These are phyloP conservation scores for Pitangus sulphuratus DNA, from an alignment of 2,797 vertebrate species.

Conservation along the genomic window DNA sequence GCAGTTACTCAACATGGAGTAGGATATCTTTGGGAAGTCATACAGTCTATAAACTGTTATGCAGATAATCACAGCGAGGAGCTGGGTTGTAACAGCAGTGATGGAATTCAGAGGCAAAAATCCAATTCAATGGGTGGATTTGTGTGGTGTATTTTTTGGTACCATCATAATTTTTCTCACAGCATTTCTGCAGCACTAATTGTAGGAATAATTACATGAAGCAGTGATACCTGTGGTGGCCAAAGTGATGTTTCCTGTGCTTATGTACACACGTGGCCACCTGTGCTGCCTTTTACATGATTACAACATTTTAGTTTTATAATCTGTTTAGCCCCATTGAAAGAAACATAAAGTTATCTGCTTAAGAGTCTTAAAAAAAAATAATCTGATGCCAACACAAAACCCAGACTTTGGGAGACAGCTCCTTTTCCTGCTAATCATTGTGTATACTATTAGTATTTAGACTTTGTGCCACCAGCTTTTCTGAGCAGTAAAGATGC, in stretches of 20 bases:
- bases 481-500: not conserved
- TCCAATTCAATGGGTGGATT: not conserved
- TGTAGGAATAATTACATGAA: not conserved
- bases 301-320: accelerated
- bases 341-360: not conserved
- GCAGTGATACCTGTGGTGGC: not conserved
- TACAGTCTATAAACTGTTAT: not conserved
- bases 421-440: not conserved
- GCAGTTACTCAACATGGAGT: not conserved
- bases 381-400: not conserved
- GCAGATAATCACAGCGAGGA: not conserved
- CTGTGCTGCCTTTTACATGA: not conserved
- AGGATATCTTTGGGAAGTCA: not conserved
- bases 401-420: not conserved
- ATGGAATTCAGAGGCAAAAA: not conserved
- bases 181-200: not conserved
- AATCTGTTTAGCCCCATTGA: not conserved
- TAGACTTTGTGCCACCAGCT: not conserved
- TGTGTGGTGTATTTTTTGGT: not conserved
- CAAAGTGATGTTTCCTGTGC: not conserved
- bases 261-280: accelerated
- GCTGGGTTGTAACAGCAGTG: accelerated
- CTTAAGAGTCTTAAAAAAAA: not conserved
- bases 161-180: not conserved
- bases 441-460: not conserved